Evolutionary conservation across 92 coral and sea anemone genomes (phyloP), one percentile per base, ranked within the genome.

Genomic region (Porites cylindrica): DNA sequence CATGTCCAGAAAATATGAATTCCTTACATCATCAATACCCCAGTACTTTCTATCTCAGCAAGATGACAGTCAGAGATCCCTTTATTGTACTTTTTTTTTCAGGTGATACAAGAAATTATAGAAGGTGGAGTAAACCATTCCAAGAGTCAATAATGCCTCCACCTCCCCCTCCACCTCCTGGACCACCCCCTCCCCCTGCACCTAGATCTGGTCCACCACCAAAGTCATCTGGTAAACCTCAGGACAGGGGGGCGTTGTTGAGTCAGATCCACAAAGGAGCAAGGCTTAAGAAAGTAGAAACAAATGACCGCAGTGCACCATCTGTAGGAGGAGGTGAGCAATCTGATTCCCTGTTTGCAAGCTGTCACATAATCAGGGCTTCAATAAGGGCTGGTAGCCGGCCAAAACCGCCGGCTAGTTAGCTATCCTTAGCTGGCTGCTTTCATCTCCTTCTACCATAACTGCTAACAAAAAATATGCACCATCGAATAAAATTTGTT

Each of bases 261-360:
- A 81, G 86, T 89, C 93, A 95, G 80, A 97, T 97, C 53, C 96
- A 97, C 75, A 91, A 91, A 77, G 99, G 99, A 51, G 94, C 99
- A 4, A 95, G 56, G 78, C 94, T 97, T n/a, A 97, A 95, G 81
- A 97, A 97, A 86, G 51, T 94, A 38, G 94, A 70, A 6, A 97
- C 99, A 8, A 95, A 90, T 93, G 99, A 97, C 80, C 93, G 98
- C 72, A 97, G 99, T 97, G 80, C 62, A 17, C 99, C 98, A n/a
- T 8, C 23, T 8, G 90, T 97, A 81, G 98, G 88, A 88, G 90
- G 91, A 80, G 90, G 97, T 96, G 90, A 88, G 70, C 58, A 52
- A 13, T n/a, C 47, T 75, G 17, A 8, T 72, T 38, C 47, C 47
- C 47, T 38, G 5, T 38, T 38, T 38, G 47, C 0, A 0, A 0